Evolutionary conservation across 2,888 invertebrate species (phyloP), one percentile per base, ranked within the genome.

Genomic region (Noctua pronuba): DNA sequence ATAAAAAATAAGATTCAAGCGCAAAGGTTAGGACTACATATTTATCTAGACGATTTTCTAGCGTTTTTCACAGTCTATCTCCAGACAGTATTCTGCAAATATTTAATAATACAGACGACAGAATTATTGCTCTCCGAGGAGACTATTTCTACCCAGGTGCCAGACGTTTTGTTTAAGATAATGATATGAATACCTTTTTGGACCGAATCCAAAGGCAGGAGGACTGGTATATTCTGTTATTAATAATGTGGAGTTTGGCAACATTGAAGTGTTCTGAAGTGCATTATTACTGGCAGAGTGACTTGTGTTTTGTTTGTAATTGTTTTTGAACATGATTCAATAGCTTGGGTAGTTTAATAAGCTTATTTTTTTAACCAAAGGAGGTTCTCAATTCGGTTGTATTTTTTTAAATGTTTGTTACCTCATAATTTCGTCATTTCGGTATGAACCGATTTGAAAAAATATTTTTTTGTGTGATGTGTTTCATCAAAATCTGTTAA

Each of bases 221-320:
- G 31, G 8, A 31, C 31, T 31, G 6, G 18, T 60, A 58, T 28
- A 18, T 31, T 28, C 60, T 31, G 60, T 31, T 60, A 60, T 60
- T 60, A 60, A 31, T 60, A 60, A 60, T 60, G 31, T 60, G 13
- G 21, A 28, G 16, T 31, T 58, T 10, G 31, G 38, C n/a, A 44
- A 41, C 2, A 52, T 62, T 77, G 35, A 62, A 62, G 41, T 77
- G 41, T 60, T 79, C 21, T 77, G 35, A 52, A 79, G n/a, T 28
- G n/a, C 41, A 69, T 49, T 78, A 35, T 67, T 67, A n/a, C 13
- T 75, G 41, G 49, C 7, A 41, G 18, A 74, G 2, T 38, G 1
- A 46, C 5, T 69, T 38, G n/a, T 41, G 31, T 71, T 69, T 69
- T 11, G 21, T 35, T 65, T 64, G 41, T 44, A 24, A 44, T 44